These are phyloP conservation scores for Melanotaenia trifasciata DNA, from an alignment of 2,797 vertebrate species.

Conservation along the genomic window DNA sequence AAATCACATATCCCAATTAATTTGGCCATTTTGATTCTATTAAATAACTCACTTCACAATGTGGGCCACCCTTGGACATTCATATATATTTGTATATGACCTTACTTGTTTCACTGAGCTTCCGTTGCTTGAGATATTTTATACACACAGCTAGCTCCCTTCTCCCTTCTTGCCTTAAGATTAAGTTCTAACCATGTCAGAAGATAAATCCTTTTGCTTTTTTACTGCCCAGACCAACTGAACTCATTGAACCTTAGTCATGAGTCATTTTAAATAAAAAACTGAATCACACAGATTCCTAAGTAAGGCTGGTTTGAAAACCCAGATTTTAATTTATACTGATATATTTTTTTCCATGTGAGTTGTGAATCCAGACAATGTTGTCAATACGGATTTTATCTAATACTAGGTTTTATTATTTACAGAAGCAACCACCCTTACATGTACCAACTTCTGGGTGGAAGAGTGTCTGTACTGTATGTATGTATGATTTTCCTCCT, in stretches of 20 bases:
- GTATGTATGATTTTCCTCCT: no score
- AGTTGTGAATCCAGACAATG: no score
- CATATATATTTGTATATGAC: background rate
- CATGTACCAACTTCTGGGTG: no score
- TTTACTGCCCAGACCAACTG: no score
- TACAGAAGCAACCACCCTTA: no score
- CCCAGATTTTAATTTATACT: no score
- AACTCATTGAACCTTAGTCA: conserved; percentile 5
- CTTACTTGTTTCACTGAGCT: background rate
- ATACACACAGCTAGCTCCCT: background rate
- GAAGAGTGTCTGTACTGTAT: no score
- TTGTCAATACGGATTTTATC: no score
- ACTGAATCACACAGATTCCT: conserved; percentile 17
- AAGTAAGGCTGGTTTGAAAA: background rate
- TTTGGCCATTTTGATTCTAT: background rate
- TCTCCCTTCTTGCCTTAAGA: background rate
- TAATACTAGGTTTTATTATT: no score
- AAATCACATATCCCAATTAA: background rate
- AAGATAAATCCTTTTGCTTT: no score
- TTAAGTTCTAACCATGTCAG: no score
- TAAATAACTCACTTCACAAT: background rate
- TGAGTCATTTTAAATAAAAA: conserved; percentile 1
- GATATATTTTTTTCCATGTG: no score
- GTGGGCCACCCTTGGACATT: background rate
- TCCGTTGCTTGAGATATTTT: background rate